Base-by-base conservation (phyloP, 2,888 invertebrate genomes). In the Ophonus ardosiacus region DNA sequence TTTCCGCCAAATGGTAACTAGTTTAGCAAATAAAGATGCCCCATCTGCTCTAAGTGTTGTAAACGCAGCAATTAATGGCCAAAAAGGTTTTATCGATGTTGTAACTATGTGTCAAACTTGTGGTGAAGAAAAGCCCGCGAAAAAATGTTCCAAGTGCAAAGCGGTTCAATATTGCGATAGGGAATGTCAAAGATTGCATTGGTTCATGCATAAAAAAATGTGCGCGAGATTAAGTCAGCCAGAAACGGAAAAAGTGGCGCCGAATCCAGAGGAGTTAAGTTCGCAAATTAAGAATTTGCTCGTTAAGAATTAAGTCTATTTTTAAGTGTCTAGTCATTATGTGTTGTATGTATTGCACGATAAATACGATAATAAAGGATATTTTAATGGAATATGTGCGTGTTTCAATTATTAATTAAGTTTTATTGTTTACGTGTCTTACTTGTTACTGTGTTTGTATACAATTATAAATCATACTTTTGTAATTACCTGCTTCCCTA, bases 91-190 rank as follows among this genome's bases (percentile, higher is more conserved):
- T 90, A 93, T 94, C 13, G 94, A 94, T 87, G 92, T 91, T 88
- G 93, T 94, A 86, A 93, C 95, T 13, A 93, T 94, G 79, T 98
- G 98, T 90, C 94, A 95, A 85, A 96, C 97, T 0, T 98, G 98
- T 89, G 96, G 97, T 0, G 97, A 97, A 88, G 96, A 97, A 88
- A 96, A 96, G 87, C 97, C 98, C 0, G 94, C 95, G 7, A 98
- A 98, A 90, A 97, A 98, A 90, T 99, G 99, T 91, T 96, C 98
- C 8, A 97, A 97, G 90, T 99, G 99, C 91, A 98, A 97, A 93
- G 94, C 94, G 85, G 97, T 97, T 80, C 96, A 96, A 90, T 99
- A 99, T 90, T 99, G 99, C 92, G 96, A 98, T 91, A 93, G 97
- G 86, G 96, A 96, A 89, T 99, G 99, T 90, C 99, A 99, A 91